phyloP scores from a whole-genome alignment of 1,140 invertebrate species.

The Chionoecetes opilio region DNA sequence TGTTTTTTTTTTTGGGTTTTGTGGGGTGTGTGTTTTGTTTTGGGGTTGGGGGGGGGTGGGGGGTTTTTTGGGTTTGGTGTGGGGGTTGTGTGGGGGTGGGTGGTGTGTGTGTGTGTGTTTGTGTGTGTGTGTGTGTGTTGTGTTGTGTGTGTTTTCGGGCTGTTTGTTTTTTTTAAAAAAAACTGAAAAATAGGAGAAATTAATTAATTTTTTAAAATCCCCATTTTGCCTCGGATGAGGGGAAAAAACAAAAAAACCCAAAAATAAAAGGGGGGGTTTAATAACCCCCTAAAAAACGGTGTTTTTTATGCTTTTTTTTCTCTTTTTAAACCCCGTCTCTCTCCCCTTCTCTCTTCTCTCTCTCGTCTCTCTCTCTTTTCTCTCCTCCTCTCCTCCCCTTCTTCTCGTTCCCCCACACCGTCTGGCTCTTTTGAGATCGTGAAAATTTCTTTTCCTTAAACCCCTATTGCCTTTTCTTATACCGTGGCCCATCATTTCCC shows the following conservation, averaged over 20 bases:
- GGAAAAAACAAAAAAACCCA: not conserved
- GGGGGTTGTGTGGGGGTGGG: too few relatives aligned
- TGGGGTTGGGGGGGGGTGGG: too few relatives aligned
- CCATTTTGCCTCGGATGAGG: not conserved
- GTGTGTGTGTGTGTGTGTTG: too few relatives aligned
- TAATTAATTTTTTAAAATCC: not conserved
- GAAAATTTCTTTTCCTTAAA: not conserved
- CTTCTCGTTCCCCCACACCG: not conserved
- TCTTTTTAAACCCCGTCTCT: not conserved
- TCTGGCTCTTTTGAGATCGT: not conserved
- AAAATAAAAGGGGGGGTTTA: too few relatives aligned
- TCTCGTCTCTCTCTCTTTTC: conserved; percentile 15
- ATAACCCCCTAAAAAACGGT: too few relatives aligned
- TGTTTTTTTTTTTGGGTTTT: too few relatives aligned
- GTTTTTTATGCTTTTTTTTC: too few relatives aligned
- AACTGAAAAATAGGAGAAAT: not conserved
- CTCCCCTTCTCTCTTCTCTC: conserved; percentile 16
- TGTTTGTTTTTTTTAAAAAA: too few relatives aligned
- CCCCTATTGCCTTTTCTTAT: not conserved
- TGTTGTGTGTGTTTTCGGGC: too few relatives aligned
- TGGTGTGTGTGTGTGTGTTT: too few relatives aligned
- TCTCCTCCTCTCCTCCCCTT: not conserved
- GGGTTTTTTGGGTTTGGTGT: too few relatives aligned
- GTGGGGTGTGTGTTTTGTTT: too few relatives aligned
- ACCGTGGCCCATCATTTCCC: not conserved